phyloP scores from a whole-genome alignment of 1,140 invertebrate species.

The Pentalonia nigronervosa region DNA sequence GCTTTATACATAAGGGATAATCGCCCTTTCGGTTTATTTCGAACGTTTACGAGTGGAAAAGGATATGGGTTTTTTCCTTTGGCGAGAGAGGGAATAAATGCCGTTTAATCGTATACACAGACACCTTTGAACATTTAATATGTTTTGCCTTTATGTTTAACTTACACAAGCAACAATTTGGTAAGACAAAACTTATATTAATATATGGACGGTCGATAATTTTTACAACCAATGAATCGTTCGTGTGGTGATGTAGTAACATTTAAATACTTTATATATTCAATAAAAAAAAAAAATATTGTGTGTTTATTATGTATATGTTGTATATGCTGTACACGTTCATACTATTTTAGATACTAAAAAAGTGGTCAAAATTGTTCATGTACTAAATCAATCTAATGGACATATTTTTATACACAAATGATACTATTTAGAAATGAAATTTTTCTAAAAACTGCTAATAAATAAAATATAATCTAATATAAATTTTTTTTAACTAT shows the following conservation, averaged over 20 bases:
- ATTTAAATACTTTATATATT: neutral
- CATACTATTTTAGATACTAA: neutral
- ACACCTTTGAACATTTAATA: neutral
- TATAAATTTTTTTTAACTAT: too few relatives aligned
- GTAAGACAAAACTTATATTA: neutral
- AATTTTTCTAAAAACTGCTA: too few relatives aligned
- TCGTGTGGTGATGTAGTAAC: neutral
- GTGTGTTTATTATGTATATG: too few relatives aligned
- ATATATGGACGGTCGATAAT: neutral
- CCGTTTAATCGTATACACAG: neutral
- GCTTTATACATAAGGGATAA: conserved; percentile 56
- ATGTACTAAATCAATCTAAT: too few relatives aligned
- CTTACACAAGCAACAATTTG: neutral
- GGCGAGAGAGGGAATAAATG: conserved; percentile 27
- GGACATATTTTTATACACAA: too few relatives aligned
- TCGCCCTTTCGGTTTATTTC: conserved; percentile 58
- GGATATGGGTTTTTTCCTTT: conserved; percentile 49
- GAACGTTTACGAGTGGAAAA: conserved; percentile 58
- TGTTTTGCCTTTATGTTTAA: neutral
- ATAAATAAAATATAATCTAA: too few relatives aligned
- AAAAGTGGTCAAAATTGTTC: too few relatives aligned
- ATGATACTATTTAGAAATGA: too few relatives aligned
- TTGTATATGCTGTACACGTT: too few relatives aligned
- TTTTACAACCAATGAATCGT: neutral
- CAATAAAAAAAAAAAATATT: neutral